Evolutionary conservation across 2,888 invertebrate genomes (phyloP).

Genomic region (Nomada fucata): DNA sequence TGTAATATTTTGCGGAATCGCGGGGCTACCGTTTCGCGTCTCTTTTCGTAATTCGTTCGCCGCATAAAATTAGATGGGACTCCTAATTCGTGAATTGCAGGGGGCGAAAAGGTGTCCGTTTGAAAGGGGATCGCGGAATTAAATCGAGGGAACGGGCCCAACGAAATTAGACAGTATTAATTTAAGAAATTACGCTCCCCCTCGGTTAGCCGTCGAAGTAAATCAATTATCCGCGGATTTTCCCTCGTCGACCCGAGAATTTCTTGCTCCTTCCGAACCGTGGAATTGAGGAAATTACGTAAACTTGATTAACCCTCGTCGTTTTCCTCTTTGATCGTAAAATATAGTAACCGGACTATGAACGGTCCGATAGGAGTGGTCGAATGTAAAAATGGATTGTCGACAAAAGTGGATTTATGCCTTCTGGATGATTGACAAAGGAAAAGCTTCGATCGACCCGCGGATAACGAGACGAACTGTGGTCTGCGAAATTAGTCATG

Average conservation of each 20-base stretch:
- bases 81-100: no score
- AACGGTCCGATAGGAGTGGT: no score
- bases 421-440: neutral
- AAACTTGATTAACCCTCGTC: no score
- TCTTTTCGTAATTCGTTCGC: no score
- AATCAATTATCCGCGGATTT: constrained; percentile 24
- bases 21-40: no score
- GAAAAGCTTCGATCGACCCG: constrained; percentile 6
- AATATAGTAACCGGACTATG: no score
- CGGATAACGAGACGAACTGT: constrained; percentile 13
- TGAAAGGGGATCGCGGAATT: neutral
- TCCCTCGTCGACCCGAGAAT: neutral
- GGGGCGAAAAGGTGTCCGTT: no score
- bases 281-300: neutral
- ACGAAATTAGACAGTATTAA: constrained; percentile 56
- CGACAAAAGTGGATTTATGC: neutral
- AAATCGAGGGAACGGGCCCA: constrained; percentile 20
- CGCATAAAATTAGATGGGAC: no score
- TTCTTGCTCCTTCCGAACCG: neutral
- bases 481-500: constrained; percentile 39
- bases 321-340: no score
- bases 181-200: constrained; percentile 27
- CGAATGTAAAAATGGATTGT: neutral
- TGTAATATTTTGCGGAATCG: no score
- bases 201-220: neutral